phyloP scores from a whole-genome alignment of 2,888 invertebrate genomes.

The Ligdia adustata region DNA sequence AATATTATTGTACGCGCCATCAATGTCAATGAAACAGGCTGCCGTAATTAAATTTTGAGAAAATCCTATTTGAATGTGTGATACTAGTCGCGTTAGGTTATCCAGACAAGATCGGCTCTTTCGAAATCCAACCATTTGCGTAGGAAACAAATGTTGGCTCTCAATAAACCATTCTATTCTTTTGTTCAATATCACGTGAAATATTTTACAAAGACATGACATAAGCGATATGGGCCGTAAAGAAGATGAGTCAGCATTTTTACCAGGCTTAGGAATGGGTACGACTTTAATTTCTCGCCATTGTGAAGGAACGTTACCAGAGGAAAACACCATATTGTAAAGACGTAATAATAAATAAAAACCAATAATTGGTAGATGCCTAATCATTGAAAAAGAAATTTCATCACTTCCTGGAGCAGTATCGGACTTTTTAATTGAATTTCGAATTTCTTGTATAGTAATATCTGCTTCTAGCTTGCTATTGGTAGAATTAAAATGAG shows the following conservation, averaged over 20 bases:
- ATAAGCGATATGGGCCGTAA: constrained; percentile 32
- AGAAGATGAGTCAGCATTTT: neutral
- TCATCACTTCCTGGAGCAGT: constrained; percentile 28
- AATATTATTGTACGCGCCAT: neutral
- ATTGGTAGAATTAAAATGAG: neutral
- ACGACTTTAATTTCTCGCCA: constrained; percentile 28
- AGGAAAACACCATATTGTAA: constrained; percentile 16
- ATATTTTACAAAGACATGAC: constrained; percentile 33
- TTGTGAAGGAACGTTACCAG: constrained; percentile 21
- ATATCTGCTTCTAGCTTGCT: neutral
- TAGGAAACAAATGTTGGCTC: constrained; percentile 21
- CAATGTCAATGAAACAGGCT: neutral
- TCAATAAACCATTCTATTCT: constrained; percentile 35
- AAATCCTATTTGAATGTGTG: constrained; percentile 25
- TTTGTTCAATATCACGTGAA: constrained; percentile 29
- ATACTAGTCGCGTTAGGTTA: constrained; percentile 11
- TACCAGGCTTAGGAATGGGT: constrained; percentile 29
- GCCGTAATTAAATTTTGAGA: constrained; percentile 15
- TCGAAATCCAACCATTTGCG: constrained; percentile 24
- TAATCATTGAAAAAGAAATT: constrained; percentile 31
- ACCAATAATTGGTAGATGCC: constrained; percentile 15
- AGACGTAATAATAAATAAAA: constrained; percentile 19
- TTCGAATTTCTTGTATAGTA: neutral
- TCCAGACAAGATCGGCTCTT: constrained; percentile 20
- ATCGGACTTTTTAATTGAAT: constrained; percentile 16